Base-by-base conservation (phyloP, 2,113 vertebrate species). In the Gopherus flavomarginatus region DNA sequence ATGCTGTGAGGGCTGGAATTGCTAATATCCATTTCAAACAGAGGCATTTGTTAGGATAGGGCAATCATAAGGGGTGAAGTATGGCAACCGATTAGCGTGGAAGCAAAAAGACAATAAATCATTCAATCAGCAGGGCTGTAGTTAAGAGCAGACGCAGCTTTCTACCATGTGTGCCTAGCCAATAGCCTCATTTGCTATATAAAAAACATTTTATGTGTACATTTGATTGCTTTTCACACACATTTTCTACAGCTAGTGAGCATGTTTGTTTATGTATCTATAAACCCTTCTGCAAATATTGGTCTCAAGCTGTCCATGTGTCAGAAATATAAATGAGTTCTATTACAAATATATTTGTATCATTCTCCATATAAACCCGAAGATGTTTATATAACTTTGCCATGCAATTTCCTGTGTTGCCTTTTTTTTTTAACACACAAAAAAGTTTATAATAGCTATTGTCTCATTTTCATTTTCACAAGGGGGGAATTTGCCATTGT, bases 141-240 rank as follows among this genome's bases (percentile, higher is more conserved):
- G 88, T 22, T 84, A 95, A 87, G 93, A 88, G 69, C 59, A 12
- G 90, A 86, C 96, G 89, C 94, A 59, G 95, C 53, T 87, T 97
- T 65, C 54, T 27, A 93, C n/a, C 44, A 8, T 88, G 85, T 97
- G 94, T 97, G 87, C 84, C 91, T 95, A 81, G 93, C 95, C 3
- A 5, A 89, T 81, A 92, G 79, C 90, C 75, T 91, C 49, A 42
- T 93, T 97, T 97, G 42, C 87, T 95, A 95, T 90, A 92, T 96
- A 98, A 98, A 98, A 95, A 98, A 83, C 95, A 49, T 86, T 49
- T 93, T 90, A 1, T 84, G 78, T 90, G 96, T 96, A 91, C 85
- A 84, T 91, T 96, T 97, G 87, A 95, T 95, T 98, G 97, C 87
- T 97, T 97, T 97, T 95, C 95, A 96, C 8, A 75, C 91, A 5